These are phyloP conservation scores for Tricholaema leucomelas DNA, from an alignment of 2,113 vertebrate genomes.

Conservation along the genomic window DNA sequence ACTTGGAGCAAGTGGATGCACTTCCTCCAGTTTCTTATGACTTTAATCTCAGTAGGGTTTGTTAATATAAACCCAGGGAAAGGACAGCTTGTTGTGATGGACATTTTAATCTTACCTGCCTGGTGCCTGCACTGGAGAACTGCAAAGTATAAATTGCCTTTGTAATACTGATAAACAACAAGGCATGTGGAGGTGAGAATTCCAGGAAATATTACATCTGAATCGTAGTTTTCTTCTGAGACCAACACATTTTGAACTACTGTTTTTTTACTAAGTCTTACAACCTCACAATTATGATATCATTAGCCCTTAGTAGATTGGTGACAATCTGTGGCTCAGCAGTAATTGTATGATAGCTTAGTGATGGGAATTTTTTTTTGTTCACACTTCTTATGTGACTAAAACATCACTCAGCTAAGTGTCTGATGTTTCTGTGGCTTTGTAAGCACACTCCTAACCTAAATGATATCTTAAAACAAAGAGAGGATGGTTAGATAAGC, in stretches of 20 bases:
- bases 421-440: not conserved
- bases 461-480: not conserved
- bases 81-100: constrained; percentile 50
- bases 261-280: constrained; percentile 50
- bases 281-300: constrained; percentile 43
- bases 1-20: not conserved
- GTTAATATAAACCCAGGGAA: not conserved
- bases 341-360: not conserved
- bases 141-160: constrained; percentile 61
- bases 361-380: not conserved
- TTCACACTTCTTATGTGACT: not conserved
- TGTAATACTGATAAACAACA: constrained; percentile 58
- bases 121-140: constrained; percentile 48
- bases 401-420: not conserved
- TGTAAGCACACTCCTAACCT: not conserved
- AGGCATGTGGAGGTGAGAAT: not conserved
- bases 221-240: constrained; percentile 62
- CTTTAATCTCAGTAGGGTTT: constrained; percentile 13
- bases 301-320: constrained; percentile 33
- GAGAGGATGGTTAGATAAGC: not conserved
- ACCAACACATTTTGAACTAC: constrained; percentile 55
- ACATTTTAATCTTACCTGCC: constrained; percentile 68
- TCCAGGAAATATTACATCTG: constrained; percentile 68
- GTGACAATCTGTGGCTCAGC: not conserved
- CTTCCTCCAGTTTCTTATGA: not conserved